phyloP scores from a whole-genome alignment of 2,797 vertebrate genomes.

The Urocyon cinereoargenteus region DNA sequence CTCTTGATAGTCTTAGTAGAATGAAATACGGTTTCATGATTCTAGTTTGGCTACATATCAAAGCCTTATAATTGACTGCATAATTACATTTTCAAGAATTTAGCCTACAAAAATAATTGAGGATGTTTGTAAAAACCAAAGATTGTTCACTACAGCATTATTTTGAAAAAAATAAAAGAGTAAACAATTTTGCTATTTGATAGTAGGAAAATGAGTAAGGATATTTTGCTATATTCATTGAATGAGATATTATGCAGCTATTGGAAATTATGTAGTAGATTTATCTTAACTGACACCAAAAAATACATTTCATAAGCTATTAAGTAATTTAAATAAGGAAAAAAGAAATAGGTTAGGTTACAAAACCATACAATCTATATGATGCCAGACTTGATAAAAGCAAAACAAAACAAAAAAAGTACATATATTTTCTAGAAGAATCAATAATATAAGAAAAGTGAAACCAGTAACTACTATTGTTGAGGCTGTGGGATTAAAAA shows the following conservation, averaged over 20 bases:
- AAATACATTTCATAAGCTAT: background rate
- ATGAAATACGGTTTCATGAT: background rate
- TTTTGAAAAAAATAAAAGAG: constrained; percentile 33
- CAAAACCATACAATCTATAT: background rate
- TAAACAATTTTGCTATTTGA: background rate
- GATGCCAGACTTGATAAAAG: background rate
- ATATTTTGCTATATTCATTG: background rate
- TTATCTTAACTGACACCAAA: background rate
- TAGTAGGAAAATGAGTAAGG: background rate
- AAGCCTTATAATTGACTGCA: background rate
- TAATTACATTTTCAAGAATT: constrained; percentile 42
- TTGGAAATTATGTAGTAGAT: background rate
- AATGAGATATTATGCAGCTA: background rate
- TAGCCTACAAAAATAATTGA: background rate
- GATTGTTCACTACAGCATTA: background rate
- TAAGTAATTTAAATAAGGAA: background rate
- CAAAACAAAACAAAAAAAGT: background rate
- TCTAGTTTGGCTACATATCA: background rate
- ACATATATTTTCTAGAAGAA: background rate
- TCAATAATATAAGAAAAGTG: background rate
- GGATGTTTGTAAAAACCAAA: background rate
- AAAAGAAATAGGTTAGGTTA: background rate
- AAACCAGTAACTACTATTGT: background rate
- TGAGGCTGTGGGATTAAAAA: background rate
- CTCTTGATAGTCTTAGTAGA: background rate